Base-by-base conservation (phyloP, 2,888 invertebrate species). In the Pristionchus japonicus region DNA sequence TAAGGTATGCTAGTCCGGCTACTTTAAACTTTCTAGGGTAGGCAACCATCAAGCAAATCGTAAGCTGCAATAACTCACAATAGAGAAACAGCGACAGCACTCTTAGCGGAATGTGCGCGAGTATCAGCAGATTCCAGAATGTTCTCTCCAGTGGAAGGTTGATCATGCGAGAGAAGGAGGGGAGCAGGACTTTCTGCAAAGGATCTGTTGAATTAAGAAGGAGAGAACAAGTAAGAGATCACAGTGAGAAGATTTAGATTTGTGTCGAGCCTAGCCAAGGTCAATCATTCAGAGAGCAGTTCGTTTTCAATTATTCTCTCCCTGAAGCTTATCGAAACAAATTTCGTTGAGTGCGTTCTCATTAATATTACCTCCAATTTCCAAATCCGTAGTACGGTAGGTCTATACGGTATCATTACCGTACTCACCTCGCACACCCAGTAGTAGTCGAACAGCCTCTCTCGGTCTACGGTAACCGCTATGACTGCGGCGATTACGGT, bases 141-240 rank as follows among this genome's bases (percentile, higher is more conserved):
- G 61, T 52, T 70, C 86, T 43, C 52, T 86, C 86, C 17, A 31
- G 13, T 0, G 70, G 86, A 31, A 86, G 86, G 40, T 86, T 86
- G n/a, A 86, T 86, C 15, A 86, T 67, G 17, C 86, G 86, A 15
- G 86, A 86, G 70, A 86, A 86, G 6, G 86, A 86, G 49, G 86
- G 86, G 11, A 86, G 86, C 15, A 86, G 52, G 6, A 86, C 86
- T 67, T 20, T 67, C 86, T 86, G 86, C 70, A 83, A n/a, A 34
- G 20, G 1, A 52, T 23, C 7, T 52, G 52, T 47, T 13, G 34
- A 74, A 27, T 7, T 6, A 27, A 27, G 7, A 64, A 64, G 11
- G 23, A 7, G 27, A 27, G n/a, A n/a, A n/a, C n/a, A n/a, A n/a
- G n/a, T n/a, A n/a, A n/a, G n/a, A 20, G 57, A 20, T 15, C 20